Evolutionary conservation across 2,113 vertebrate species (phyloP), one percentile per base, ranked within the genome.

Genomic region (Guaruba guarouba): DNA sequence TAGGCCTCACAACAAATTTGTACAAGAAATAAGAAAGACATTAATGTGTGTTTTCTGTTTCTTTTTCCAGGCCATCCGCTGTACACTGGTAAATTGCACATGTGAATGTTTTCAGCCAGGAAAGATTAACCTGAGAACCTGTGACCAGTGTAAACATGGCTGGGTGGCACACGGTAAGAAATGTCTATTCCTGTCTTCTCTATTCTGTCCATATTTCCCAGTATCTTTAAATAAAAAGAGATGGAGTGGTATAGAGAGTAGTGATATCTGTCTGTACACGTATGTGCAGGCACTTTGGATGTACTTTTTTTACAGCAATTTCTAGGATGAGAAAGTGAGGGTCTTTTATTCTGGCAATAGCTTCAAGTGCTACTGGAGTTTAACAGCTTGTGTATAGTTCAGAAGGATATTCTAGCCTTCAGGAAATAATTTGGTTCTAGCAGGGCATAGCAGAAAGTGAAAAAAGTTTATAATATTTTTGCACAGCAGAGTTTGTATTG

Each of bases 131-230:
- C 98, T 99, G 97, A 98, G 99, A 97, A 99, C 99, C 96, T 99
- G 99, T 96, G 99, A 99, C 98, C 99, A 99, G 97, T 99, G 99
- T 98, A 99, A 99, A 98, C 99, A 99, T 96, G 99, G 99, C 97
- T 99, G 99, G 99, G 99, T 99, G 93, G 99, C 99, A 97, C 99
- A 99, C 63, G 99, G 99, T 99, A 97, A 99, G 98, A 97, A 96
- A 96, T 75, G 6, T 29, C 39, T 85, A 16, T 78, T 86, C 54
- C 90, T 89, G 7, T 41, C 16, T 17, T 89, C 44, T 77, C 55
- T 89, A 7, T 86, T 81, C 9, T 84, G 35, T 90, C 83, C 11
- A 9, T 59, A 7, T 69, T 78, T 79, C 52, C 13, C 18, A 29
- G 28, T 64, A 11, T 63, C 27, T 70, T 63, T 48, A 23, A 78